phyloP scores from a whole-genome alignment of 2,797 vertebrate genomes.

The Anguilla marmorata region DNA sequence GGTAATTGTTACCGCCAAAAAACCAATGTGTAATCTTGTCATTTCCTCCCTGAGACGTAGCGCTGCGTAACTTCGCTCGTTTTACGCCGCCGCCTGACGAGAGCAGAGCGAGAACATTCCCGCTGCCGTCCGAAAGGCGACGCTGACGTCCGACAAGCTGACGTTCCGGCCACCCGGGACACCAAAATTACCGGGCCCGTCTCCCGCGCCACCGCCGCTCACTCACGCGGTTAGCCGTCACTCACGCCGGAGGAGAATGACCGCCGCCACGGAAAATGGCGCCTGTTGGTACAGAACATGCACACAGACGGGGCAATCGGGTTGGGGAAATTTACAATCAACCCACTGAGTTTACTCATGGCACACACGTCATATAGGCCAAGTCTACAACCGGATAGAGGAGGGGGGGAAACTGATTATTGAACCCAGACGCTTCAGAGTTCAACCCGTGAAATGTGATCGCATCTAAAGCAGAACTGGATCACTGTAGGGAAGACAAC shows the following conservation, averaged over 20 bases:
- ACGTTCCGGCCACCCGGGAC: no score
- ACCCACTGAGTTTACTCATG: neutral
- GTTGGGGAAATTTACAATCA: slow-evolving; percentile 21
- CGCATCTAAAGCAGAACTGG: neutral
- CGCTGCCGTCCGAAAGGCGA: slow-evolving; percentile 33
- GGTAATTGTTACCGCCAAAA: slow-evolving; percentile 73
- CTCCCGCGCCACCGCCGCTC: no score
- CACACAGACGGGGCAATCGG: slow-evolving; percentile 13
- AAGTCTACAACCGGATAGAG: neutral
- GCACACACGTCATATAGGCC: neutral
- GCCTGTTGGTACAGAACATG: neutral
- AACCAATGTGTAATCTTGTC: slow-evolving; percentile 73
- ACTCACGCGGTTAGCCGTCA: neutral
- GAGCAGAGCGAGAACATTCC: slow-evolving; percentile 57
- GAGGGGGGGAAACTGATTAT: slow-evolving; percentile 26
- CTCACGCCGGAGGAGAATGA: neutral
- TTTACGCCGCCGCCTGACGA: no score
- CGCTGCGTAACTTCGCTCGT: neutral
- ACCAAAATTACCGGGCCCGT: no score
- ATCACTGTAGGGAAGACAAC: neutral
- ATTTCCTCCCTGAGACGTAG: slow-evolving; percentile 72
- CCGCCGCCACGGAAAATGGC: no score
- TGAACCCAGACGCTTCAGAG: slow-evolving; percentile 29
- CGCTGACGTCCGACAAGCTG: no score
- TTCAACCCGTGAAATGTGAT: neutral